Base-by-base conservation (phyloP, 2,797 vertebrate species). In the Steatocranus sp. region DNA sequence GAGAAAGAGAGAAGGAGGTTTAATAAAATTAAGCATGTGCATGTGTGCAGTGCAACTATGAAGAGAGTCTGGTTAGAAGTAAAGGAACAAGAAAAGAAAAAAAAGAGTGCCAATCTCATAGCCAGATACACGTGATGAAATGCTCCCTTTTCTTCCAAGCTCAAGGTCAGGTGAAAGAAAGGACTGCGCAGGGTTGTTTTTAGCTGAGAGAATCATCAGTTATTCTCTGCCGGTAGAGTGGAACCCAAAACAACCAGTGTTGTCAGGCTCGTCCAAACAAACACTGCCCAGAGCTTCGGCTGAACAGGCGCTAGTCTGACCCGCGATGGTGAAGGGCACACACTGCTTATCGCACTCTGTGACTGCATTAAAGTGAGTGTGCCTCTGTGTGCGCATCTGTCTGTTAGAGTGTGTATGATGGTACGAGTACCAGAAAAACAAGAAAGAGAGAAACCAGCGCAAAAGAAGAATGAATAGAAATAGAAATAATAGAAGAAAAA, bases 131-230 rank as follows among this genome's bases (percentile, higher is more conserved):
- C 8, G 56, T 75, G 48, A 80, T 81, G 80, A 86, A 83, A 86
- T 46, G 23, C 15, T 80, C 15, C 12, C n/a, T 18, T 76, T 75
- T 83, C 54, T 78, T 86, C 15, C 6, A 86, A 76, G 84, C 76
- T 73, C 76, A 75, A 89, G 79, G 75, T 86, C 81, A 81, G 84
- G 70, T 76, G 75, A 76, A 54, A 81, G 54, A 79, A 50, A 53
- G 73, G 11, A 46, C 8, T 7, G 17, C 2, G 51, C 27, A 27
- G 17, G 79, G 58, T 63, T 50, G 63, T 82, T 81, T 82, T 75
- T 27, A 81, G 88, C 83, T 6, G 1, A 23, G 46, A 77, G 85
- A 49, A 78, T 75, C 58, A 76, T 79, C 79, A 75, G 77, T 77
- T 82, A 53, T 66, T 82, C 83, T 77, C 73, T 76, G 49, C 46